phyloP scores from a whole-genome alignment of 92 coral and sea anemone genomes.

The Epizoanthus fatuus region DNA sequence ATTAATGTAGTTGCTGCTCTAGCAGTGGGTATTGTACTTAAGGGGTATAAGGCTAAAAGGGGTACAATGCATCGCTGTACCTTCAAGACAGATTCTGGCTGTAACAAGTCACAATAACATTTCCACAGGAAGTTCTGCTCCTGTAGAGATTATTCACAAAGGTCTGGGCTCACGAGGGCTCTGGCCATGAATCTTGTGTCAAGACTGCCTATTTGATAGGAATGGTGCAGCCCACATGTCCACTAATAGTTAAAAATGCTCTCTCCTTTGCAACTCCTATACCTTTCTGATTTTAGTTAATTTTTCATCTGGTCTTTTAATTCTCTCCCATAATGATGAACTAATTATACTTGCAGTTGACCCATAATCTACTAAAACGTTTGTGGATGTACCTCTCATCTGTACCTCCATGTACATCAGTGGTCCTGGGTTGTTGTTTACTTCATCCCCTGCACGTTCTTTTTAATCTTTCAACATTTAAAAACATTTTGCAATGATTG shows the following conservation, averaged over 20 bases:
- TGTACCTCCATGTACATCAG: too few relatives aligned
- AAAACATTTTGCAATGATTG: too few relatives aligned
- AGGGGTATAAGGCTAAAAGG: background rate
- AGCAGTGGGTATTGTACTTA: background rate
- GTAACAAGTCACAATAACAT: background rate
- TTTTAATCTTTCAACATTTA: too few relatives aligned
- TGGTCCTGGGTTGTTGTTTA: too few relatives aligned
- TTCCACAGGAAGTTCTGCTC: constrained; percentile 24
- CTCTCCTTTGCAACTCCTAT: constrained; percentile 27
- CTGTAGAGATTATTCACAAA: constrained; percentile 8
- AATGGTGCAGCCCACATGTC: constrained; percentile 9
- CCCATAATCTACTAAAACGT: constrained; percentile 15
- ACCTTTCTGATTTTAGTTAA: background rate
- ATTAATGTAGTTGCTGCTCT: background rate
- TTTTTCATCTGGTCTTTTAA: background rate
- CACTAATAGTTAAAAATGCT: background rate
- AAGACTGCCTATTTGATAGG: background rate
- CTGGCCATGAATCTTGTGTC: constrained; percentile 3
- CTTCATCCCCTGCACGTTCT: too few relatives aligned
- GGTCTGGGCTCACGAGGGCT: background rate
- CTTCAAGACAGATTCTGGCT: background rate
- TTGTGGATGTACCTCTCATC: background rate
- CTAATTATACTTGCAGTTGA: constrained; percentile 15
- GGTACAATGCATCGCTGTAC: background rate
- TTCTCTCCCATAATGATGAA: background rate